Conservation (phyloP, 2,888 invertebrate species). For the Teleiodes luculella region DNA sequence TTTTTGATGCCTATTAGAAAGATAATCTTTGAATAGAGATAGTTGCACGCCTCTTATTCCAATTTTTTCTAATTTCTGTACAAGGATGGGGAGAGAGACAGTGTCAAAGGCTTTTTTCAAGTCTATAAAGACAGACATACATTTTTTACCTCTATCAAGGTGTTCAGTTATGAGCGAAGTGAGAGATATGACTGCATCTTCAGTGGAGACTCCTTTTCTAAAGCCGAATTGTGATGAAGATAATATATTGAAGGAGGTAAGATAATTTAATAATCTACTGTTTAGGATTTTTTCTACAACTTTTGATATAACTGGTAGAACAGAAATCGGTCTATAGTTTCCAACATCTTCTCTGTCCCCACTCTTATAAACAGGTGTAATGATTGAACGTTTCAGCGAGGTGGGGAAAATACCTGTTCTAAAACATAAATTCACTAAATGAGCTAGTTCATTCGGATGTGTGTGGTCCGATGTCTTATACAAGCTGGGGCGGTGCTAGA, state of each 20-base stretch:
- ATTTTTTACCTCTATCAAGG: background rate
- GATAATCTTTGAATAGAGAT: background rate
- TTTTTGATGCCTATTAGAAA: background rate
- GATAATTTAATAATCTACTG: background rate
- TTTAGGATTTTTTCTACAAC: background rate
- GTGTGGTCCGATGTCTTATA: too few species aligned
- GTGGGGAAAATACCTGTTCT: background rate
- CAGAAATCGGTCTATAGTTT: too few species aligned
- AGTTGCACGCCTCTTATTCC: too few species aligned
- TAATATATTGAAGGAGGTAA: background rate
- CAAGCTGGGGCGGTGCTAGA: too few species aligned
- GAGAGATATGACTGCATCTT: background rate
- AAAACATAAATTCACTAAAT: too few species aligned
- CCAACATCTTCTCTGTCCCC: too few species aligned
- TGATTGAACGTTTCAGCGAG: background rate
- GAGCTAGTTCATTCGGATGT: too few species aligned
- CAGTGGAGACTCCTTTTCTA: background rate
- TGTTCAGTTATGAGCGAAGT: background rate
- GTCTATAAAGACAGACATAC: too few species aligned
- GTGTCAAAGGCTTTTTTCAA: too few species aligned
- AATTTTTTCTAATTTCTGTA: too few species aligned
- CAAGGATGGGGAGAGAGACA: too few species aligned
- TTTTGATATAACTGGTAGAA: background rate
- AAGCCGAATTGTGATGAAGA: background rate
- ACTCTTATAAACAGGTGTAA: too few species aligned